Conservation (phyloP, 2,888 invertebrate species). For the Phasia obesa region DNA sequence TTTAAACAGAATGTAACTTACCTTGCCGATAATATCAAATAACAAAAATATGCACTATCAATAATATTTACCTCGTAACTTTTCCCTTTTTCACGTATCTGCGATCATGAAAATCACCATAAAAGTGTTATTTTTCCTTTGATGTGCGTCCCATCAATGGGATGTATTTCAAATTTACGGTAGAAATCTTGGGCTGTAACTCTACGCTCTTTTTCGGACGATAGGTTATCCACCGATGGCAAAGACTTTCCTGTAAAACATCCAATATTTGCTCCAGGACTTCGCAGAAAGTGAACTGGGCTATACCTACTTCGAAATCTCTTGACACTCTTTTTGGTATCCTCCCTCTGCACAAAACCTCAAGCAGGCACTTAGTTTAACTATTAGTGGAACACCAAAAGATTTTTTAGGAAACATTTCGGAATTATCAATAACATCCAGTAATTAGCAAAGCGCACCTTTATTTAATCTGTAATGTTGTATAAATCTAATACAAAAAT, state of each 20-base stretch:
- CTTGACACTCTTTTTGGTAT: slow-evolving; percentile 2
- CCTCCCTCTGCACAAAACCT: background rate
- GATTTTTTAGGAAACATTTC: background rate
- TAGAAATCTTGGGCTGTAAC: slow-evolving; percentile 3
- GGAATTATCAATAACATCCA: background rate
- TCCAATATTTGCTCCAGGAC: background rate
- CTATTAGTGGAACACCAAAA: too few relatives aligned
- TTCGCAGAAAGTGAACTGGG: background rate
- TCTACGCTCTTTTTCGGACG: slow-evolving; percentile 11
- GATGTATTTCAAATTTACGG: slow-evolving; percentile 18
- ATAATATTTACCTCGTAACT: too few relatives aligned
- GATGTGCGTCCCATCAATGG: slow-evolving; percentile 18
- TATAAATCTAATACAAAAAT: background rate
- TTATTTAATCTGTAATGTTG: slow-evolving; percentile 7
- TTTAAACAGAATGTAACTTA: too few relatives aligned
- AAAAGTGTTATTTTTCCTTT: slow-evolving; percentile 8
- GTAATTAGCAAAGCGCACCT: background rate
- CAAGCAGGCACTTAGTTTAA: background rate
- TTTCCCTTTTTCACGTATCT: too few relatives aligned
- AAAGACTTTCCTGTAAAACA: background rate
- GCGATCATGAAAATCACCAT: too few relatives aligned
- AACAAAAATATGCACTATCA: too few relatives aligned
- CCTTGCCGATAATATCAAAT: too few relatives aligned
- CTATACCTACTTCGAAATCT: background rate
- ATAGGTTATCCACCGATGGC: slow-evolving; percentile 1